These are phyloP conservation scores for Silurus aristotelis DNA, from an alignment of 2,797 vertebrate genomes.

Conservation along the genomic window DNA sequence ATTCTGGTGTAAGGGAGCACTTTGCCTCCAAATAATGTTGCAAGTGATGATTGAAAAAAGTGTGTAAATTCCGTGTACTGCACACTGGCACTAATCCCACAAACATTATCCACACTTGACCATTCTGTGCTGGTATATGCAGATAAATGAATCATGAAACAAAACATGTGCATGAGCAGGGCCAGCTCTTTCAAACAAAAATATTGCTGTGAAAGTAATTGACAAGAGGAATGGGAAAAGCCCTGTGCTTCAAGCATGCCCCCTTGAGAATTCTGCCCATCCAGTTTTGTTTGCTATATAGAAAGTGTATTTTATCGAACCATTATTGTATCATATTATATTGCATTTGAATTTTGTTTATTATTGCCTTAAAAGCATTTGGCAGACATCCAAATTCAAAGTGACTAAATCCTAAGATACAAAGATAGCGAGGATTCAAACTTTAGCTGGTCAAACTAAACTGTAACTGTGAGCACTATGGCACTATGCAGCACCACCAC, in stretches of 20 bases:
- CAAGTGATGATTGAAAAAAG: background rate
- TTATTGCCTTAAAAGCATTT: too few relatives aligned
- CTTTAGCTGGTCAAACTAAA: background rate
- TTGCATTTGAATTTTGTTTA: background rate
- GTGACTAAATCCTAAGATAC: background rate
- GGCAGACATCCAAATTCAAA: too few relatives aligned
- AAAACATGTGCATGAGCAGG: background rate
- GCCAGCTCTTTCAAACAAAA: too few relatives aligned
- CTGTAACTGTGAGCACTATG: background rate
- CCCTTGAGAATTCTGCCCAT: background rate
- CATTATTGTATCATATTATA: background rate
- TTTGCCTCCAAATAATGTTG: background rate
- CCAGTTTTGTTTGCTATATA: background rate
- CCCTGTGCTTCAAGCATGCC: background rate
- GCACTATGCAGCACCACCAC: background rate
- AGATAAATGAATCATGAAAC: background rate
- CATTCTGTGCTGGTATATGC: background rate
- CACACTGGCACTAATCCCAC: background rate
- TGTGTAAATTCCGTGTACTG: background rate
- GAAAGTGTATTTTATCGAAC: background rate
- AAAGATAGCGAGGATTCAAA: background rate
- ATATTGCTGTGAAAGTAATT: too few relatives aligned
- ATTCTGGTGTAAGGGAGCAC: background rate
- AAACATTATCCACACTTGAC: background rate
- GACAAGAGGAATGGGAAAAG: background rate